A percentile compares a stretch with the other conserved stretches of the same genome.
Evolutionary conservation across 2,888 invertebrate genomes (phyloP).

Genomic region (Leptinotarsa peninsularis): DNA sequence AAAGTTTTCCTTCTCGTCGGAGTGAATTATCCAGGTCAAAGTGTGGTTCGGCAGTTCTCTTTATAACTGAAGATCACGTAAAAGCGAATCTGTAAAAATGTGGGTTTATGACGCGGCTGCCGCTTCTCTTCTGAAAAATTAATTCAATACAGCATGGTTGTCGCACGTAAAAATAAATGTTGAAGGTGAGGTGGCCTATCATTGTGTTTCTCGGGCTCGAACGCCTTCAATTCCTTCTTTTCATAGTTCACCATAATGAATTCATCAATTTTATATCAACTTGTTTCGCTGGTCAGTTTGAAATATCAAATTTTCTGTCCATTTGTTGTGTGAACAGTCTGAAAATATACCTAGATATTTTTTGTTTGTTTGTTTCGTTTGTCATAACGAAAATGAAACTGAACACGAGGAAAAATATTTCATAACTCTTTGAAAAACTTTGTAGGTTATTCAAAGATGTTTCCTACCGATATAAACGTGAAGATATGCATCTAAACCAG

Average conservation of each 20-base stretch:
- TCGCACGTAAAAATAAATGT: constrained; percentile 59
- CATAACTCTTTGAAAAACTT: no score
- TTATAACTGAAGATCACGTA: constrained; percentile 50
- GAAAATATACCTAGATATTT: no score
- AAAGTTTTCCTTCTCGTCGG: not conserved
- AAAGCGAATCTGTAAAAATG: constrained; percentile 56
- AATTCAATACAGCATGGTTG: constrained; percentile 55
- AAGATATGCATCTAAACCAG: no score
- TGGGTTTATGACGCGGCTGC: constrained; percentile 51
- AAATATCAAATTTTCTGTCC: no score
- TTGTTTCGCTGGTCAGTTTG: no score
- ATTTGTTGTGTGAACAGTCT: no score
- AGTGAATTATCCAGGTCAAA: constrained; percentile 19
- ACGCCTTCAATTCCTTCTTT: constrained; percentile 32
- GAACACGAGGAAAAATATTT: no score
- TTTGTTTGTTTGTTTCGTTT: no score
- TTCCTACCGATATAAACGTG: no score
- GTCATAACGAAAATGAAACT: no score
- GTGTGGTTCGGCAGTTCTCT: constrained; percentile 6
- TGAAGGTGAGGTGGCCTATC: constrained; percentile 59
- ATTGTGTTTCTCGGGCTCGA: constrained; percentile 54
- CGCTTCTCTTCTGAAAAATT: constrained; percentile 58
- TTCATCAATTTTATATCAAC: not conserved
- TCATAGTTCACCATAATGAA: not conserved
- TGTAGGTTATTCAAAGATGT: no score